phyloP scores from a whole-genome alignment of 1,140 invertebrate species.

The Melipona quadrifasciata region DNA sequence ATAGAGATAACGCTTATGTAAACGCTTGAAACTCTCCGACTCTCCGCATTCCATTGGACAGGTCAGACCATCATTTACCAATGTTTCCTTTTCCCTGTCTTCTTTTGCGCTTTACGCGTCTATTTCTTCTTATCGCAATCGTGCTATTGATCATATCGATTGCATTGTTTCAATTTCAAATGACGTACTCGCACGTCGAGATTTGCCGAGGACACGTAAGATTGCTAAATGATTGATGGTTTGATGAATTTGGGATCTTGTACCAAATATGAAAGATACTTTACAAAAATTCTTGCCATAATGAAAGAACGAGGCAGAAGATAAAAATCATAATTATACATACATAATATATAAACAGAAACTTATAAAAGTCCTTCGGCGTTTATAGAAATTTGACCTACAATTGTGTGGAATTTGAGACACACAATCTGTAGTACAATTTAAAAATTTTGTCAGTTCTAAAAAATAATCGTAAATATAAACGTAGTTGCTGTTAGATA shows the following conservation, averaged over 20 bases:
- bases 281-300: background rate
- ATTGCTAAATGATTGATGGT: too few species aligned
- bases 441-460: too few species aligned
- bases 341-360: too few species aligned
- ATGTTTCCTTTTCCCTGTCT: background rate
- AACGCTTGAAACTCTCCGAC: slow-evolving; percentile 24
- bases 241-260: background rate
- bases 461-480: too few species aligned
- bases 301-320: background rate
- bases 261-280: background rate
- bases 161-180: too few species aligned
- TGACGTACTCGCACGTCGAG: background rate
- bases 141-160: background rate
- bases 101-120: background rate
- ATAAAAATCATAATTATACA: background rate
- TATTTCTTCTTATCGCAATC: background rate
- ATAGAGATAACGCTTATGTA: slow-evolving; percentile 58
- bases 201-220: too few species aligned
- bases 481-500: too few species aligned
- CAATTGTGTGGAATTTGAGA: too few species aligned
- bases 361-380: too few species aligned
- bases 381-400: too few species aligned
- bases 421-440: too few species aligned
- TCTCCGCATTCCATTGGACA: background rate
- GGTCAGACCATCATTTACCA: background rate